Conservation (phyloP, 2,888 invertebrate species). For the Thymelicus lineola region DNA sequence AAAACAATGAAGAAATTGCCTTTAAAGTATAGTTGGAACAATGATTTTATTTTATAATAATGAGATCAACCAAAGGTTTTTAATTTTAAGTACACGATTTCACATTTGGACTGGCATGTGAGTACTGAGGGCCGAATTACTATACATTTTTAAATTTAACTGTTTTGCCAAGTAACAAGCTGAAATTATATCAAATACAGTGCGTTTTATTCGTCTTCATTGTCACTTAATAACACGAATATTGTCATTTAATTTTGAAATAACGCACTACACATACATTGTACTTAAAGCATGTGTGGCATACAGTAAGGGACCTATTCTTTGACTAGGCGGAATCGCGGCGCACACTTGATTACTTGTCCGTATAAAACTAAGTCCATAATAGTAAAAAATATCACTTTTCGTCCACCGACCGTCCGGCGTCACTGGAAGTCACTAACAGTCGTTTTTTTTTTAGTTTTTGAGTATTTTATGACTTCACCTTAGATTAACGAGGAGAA, state of each 20-base stretch:
- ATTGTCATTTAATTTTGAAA: too few relatives aligned
- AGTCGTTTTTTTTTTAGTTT: constrained; percentile 48
- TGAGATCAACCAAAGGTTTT: constrained; percentile 76
- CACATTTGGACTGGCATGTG: constrained; percentile 32
- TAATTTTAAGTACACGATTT: constrained; percentile 52
- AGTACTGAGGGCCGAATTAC: constrained; percentile 10
- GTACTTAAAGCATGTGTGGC: constrained; percentile 14
- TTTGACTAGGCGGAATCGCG: constrained; percentile 81
- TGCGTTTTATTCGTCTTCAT: too few relatives aligned
- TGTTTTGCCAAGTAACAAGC: not conserved
- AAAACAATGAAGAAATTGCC: too few relatives aligned
- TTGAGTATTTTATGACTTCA: constrained; percentile 67
- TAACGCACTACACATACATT: not conserved
- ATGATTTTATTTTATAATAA: constrained; percentile 55
- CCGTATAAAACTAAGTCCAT: constrained; percentile 51
- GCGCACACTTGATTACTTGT: constrained; percentile 49
- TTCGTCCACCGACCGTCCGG: constrained; percentile 60
- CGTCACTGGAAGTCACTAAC: constrained; percentile 70
- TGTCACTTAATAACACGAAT: too few relatives aligned
- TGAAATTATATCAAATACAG: constrained; percentile 6
- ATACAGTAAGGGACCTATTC: constrained; percentile 56
- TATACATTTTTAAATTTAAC: not conserved
- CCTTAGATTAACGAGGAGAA: not conserved
- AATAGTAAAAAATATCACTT: constrained; percentile 74
- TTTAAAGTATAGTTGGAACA: too few relatives aligned